Conservation (phyloP, 2,113 vertebrate species). For the Carassius carassius region DNA sequence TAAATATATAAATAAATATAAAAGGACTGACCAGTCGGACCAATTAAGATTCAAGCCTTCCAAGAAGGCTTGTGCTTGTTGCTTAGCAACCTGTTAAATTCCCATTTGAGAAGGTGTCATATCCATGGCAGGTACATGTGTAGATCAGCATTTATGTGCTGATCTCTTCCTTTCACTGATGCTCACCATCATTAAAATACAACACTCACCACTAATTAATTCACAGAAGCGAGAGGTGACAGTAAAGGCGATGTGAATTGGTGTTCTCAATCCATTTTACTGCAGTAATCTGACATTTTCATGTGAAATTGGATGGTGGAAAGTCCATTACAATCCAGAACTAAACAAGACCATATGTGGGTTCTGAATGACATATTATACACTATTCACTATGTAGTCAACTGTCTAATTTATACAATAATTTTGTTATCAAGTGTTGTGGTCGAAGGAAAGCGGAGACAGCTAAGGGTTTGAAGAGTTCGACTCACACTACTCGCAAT, state of each 20-base stretch:
- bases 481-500: neutral
- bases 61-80: conserved; percentile 58
- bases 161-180: conserved; percentile 45
- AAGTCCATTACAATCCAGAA: neutral
- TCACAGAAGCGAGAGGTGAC: neutral
- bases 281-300: neutral
- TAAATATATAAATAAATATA: neutral
- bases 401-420: neutral
- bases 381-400: neutral
- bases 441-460: neutral
- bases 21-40: conserved; percentile 28
- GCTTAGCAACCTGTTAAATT: conserved; percentile 68
- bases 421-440: neutral
- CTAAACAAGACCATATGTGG: neutral
- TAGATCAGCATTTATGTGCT: conserved; percentile 42
- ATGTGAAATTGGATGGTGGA: neutral
- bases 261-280: conserved; percentile 13
- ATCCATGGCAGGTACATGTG: conserved; percentile 54
- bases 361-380: neutral
- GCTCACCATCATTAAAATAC: conserved; percentile 23
- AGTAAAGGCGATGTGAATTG: neutral
- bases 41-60: conserved; percentile 50
- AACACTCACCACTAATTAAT: conserved; percentile 21
- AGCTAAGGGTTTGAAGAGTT: too few relatives aligned
- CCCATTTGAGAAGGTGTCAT: conserved; percentile 42